phyloP scores from a whole-genome alignment of 2,888 invertebrate genomes.

The Drosophila diplacantha region DNA sequence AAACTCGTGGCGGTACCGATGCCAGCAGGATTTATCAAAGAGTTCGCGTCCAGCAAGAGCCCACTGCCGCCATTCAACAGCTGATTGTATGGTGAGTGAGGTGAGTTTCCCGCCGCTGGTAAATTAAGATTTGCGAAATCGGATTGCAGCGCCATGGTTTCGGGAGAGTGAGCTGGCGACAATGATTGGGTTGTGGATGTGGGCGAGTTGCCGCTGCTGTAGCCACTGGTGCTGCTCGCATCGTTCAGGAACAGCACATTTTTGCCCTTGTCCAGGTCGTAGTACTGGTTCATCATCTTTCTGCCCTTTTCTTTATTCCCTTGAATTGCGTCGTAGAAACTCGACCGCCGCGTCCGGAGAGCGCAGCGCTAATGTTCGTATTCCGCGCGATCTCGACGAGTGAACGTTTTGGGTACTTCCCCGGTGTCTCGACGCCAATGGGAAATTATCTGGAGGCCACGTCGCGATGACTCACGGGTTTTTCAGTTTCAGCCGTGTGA shows the following conservation, averaged over 20 bases:
- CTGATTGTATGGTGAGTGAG: conserved; percentile 57
- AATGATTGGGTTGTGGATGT: conserved; percentile 38
- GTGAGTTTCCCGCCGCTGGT: conserved; percentile 53
- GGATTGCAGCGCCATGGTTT: conserved; percentile 53
- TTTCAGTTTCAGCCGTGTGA: conserved; percentile 61
- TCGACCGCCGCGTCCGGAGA: conserved; percentile 34
- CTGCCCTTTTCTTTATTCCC: conserved; percentile 1
- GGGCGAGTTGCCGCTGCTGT: conserved; percentile 63
- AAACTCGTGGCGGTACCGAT: conserved; percentile 27
- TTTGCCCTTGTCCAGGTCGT: conserved; percentile 70
- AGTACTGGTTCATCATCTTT: conserved; percentile 61
- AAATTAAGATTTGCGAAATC: conserved; percentile 72
- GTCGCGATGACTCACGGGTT: conserved; percentile 66
- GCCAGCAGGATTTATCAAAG: conserved; percentile 42
- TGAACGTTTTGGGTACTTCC: conserved; percentile 59
- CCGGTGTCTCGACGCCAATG: conserved; percentile 50
- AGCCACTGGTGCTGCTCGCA: conserved; percentile 71
- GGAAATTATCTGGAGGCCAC: conserved; percentile 49
- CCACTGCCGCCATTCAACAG: conserved; percentile 24
- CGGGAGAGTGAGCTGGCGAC: conserved; percentile 71
- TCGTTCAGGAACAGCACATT: conserved; percentile 66
- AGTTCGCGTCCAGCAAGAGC: conserved; percentile 40
- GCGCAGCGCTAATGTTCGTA: conserved; percentile 52
- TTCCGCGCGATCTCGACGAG: conserved; percentile 23
- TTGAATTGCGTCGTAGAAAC: conserved; percentile 37